phyloP scores from a whole-genome alignment of 1,140 invertebrate species.

The Drosophila ananassae region DNA sequence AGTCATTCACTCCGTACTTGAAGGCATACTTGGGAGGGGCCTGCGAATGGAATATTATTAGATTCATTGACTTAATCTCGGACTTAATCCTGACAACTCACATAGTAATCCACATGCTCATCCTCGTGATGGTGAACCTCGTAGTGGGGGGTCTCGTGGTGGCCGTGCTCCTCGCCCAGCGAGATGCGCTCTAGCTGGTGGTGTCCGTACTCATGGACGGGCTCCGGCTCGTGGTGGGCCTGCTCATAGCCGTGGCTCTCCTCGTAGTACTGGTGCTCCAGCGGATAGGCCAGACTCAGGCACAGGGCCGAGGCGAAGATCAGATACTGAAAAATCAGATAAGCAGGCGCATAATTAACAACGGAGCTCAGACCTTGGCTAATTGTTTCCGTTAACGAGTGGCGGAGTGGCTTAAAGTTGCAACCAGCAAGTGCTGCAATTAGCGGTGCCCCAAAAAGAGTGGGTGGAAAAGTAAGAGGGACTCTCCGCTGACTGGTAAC shows the following conservation, averaged over 20 bases:
- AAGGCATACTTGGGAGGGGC: constrained; percentile 85
- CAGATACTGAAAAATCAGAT: constrained; percentile 68
- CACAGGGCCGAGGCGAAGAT: constrained; percentile 81
- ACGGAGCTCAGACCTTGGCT: constrained; percentile 33
- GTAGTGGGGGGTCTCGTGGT: constrained; percentile 50
- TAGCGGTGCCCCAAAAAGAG: constrained; percentile 34
- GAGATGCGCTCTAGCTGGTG: constrained; percentile 80
- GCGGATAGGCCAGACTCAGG: constrained; percentile 76
- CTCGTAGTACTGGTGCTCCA: constrained; percentile 81
- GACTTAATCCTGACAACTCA: constrained; percentile 53
- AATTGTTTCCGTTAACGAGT: constrained; percentile 60
- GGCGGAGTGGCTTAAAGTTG: constrained; percentile 18
- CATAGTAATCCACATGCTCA: constrained; percentile 81
- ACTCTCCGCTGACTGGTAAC: neutral
- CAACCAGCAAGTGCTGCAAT: constrained; percentile 37
- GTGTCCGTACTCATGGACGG: constrained; percentile 69
- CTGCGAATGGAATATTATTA: constrained; percentile 35
- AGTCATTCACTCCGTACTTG: constrained; percentile 85
- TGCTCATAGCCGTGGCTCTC: constrained; percentile 73
- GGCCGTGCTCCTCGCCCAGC: constrained; percentile 73
- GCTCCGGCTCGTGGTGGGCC: constrained; percentile 61
- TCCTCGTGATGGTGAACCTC: constrained; percentile 62
- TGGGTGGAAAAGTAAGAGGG: constrained; percentile 19
- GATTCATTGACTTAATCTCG: neutral
- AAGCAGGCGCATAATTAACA: constrained; percentile 58